phyloP scores from a whole-genome alignment of 2,797 vertebrate genomes.

The Hephaestus fuliginosus region DNA sequence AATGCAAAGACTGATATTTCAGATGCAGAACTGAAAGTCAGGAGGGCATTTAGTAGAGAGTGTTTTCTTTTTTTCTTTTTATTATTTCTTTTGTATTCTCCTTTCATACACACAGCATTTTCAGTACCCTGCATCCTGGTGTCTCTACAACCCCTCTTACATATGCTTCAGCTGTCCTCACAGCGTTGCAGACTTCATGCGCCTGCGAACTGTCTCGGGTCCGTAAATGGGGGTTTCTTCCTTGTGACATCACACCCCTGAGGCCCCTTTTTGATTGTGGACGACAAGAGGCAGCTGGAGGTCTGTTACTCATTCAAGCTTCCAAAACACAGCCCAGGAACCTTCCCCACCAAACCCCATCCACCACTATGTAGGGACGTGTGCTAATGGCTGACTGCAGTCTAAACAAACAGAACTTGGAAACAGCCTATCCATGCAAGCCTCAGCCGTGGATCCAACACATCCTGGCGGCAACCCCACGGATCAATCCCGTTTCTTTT shows the following conservation, averaged over 20 bases:
- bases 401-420: slow-evolving; percentile 56
- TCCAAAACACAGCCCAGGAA: slow-evolving; percentile 49
- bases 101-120: slow-evolving; percentile 1
- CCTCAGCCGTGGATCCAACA: slow-evolving; percentile 26
- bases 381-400: slow-evolving; percentile 48
- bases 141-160: background rate
- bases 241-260: slow-evolving; percentile 50
- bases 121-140: slow-evolving; percentile 5
- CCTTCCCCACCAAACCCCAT: slow-evolving; percentile 32
- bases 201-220: slow-evolving; percentile 33
- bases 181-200: slow-evolving; percentile 15
- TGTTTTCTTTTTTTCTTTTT: background rate
- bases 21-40: background rate
- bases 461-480: slow-evolving; percentile 7
- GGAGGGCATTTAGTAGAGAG: background rate
- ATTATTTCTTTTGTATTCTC: no score
- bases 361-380: slow-evolving; percentile 27
- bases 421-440: slow-evolving; percentile 29
- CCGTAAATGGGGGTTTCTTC: slow-evolving; percentile 40
- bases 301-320: slow-evolving; percentile 60
- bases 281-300: slow-evolving; percentile 65
- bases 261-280: slow-evolving; percentile 47
- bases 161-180: slow-evolving; percentile 9
- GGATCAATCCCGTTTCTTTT: slow-evolving; percentile 1
- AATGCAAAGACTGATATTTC: background rate